A percentile compares a stretch with the other conserved stretches of the same genome.
Evolutionary conservation across 1,140 invertebrate species (phyloP).

Genomic region (Ceratosolen solmsi): DNA sequence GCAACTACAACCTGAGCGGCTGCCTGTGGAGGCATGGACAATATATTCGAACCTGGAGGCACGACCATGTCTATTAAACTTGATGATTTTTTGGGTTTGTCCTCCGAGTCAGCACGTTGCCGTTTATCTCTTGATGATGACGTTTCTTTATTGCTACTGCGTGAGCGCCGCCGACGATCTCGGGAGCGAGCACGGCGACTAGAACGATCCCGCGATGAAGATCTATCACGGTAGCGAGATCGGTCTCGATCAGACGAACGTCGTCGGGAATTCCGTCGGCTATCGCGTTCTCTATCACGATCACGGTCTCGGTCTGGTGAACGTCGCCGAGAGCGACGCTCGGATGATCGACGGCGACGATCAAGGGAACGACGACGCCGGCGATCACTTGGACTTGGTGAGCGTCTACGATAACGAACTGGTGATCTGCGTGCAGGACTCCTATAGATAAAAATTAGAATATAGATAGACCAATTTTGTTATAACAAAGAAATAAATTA

Average conservation of each 20-base stretch:
- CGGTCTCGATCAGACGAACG: slow-evolving; percentile 67
- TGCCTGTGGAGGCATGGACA: slow-evolving; percentile 33
- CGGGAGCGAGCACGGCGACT: slow-evolving; percentile 66
- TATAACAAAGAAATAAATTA: too few species aligned
- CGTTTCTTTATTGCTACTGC: slow-evolving; percentile 60
- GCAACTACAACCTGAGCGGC: slow-evolving; percentile 46
- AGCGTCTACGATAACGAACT: slow-evolving; percentile 63
- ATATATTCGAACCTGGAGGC: slow-evolving; percentile 20
- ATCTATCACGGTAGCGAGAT: slow-evolving; percentile 66
- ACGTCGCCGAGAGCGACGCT: slow-evolving; percentile 71
- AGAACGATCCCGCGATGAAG: slow-evolving; percentile 69
- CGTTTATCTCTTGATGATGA: slow-evolving; percentile 63
- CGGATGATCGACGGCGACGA: slow-evolving; percentile 67
- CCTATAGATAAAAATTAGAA: slow-evolving; percentile 46
- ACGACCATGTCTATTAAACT: not conserved
- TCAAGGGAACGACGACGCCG: slow-evolving; percentile 67
- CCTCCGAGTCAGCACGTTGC: slow-evolving; percentile 51
- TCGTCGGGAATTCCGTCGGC: slow-evolving; percentile 66
- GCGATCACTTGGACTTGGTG: slow-evolving; percentile 62
- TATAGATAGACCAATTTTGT: too few species aligned
- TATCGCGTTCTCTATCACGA: slow-evolving; percentile 23
- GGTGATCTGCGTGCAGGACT: slow-evolving; percentile 62
- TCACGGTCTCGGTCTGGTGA: slow-evolving; percentile 65
- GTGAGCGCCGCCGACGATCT: slow-evolving; percentile 58
- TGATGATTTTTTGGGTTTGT: not conserved